A percentile compares a stretch with the other conserved stretches of the same genome.
phyloP scores from a whole-genome alignment of 2,113 vertebrate species.

The Pomatorhinus ruficollis region DNA sequence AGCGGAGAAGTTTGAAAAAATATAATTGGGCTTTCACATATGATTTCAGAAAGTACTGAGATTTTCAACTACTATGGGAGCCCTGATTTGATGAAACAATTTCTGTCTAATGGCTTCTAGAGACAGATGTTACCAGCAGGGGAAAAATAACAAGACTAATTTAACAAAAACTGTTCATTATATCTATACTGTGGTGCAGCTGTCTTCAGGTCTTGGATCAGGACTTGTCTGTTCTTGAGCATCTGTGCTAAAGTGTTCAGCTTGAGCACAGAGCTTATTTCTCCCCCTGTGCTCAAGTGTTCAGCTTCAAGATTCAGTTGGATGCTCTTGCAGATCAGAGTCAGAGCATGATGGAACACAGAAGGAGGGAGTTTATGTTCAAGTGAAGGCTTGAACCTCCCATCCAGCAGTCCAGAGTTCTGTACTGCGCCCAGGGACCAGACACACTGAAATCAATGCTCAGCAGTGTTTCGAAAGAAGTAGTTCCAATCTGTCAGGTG shows the following conservation, averaged over 20 bases:
- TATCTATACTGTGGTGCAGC: not conserved
- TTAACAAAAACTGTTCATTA: rapidly evolving
- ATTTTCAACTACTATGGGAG: not conserved
- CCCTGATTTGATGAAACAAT: not conserved
- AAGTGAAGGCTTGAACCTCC: not conserved
- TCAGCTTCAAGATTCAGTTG: not conserved
- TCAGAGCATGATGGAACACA: not conserved
- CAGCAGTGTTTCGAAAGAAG: not conserved
- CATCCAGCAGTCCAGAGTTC: not conserved
- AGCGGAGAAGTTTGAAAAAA: not conserved
- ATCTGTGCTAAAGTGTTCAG: not conserved
- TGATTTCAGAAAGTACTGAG: not conserved
- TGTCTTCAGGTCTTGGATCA: not conserved
- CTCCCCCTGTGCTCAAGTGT: too few species aligned
- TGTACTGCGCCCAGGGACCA: not conserved
- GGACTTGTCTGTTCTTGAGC: not conserved
- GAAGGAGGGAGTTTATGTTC: not conserved
- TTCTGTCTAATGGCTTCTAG: not conserved
- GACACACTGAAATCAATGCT: not conserved
- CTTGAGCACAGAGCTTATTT: not conserved
- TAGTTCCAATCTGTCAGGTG: not conserved
- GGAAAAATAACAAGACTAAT: not conserved
- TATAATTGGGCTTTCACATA: not conserved
- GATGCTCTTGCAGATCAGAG: not conserved
- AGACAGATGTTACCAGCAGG: not conserved